Percentiles rank a stretch among this genome's conserved stretches.
phyloP scores from a whole-genome alignment of 2,888 invertebrate species.

The Belgica antarctica region DNA sequence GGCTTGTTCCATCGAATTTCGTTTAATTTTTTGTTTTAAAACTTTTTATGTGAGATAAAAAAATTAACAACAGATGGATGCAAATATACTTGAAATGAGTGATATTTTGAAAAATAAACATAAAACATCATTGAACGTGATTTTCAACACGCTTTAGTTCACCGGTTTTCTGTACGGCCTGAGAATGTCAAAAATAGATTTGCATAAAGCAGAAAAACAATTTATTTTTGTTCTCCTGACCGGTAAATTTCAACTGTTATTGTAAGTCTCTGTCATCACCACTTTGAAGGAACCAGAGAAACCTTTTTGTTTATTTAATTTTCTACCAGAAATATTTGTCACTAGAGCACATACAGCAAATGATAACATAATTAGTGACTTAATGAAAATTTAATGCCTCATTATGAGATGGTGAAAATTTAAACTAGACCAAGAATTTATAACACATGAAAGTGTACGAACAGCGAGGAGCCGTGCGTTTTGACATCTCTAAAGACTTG shows the following conservation, averaged over 20 bases:
- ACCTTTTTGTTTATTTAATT: not conserved
- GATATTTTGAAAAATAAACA: not conserved
- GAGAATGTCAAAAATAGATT: not conserved
- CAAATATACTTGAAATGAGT: not conserved
- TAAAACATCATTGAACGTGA: not conserved
- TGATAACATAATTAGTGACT: not conserved
- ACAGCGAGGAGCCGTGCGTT: not conserved
- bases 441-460: not conserved
- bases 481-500: no score
- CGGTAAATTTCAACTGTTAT: no score
- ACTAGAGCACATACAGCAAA: not conserved
- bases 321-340: not conserved
- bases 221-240: not conserved
- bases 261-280: no score
- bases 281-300: no score
- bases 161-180: no score
- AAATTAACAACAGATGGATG: not conserved
- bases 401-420: not conserved
- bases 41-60: no score
- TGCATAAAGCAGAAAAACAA: not conserved
- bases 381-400: not conserved
- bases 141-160: not conserved
- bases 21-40: not conserved
- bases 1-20: not conserved
- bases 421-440: not conserved